These are phyloP conservation scores for Dendrocincla fuliginosa DNA, from an alignment of 2,797 vertebrate species.

Conservation along the genomic window DNA sequence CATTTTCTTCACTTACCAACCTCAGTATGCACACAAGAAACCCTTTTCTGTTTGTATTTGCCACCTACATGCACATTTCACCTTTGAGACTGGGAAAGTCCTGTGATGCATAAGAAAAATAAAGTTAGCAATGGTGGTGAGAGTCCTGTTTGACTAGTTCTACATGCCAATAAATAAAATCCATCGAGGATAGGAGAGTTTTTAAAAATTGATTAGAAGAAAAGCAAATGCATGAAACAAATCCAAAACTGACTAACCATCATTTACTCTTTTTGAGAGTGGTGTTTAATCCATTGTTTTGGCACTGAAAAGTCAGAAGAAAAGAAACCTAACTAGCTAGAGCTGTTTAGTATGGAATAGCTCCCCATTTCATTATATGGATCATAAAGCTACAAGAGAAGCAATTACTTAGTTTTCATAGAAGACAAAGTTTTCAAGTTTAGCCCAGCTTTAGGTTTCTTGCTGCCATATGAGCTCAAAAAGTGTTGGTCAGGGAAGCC, in stretches of 20 bases:
- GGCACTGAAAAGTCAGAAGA: not conserved
- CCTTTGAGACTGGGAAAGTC: not conserved
- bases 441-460: not conserved
- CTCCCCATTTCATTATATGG: not conserved
- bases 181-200: not conserved
- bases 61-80: not conserved
- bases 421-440: not conserved
- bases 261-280: not conserved
- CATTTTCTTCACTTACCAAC: not conserved
- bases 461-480: not conserved
- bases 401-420: not conserved
- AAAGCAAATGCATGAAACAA: not conserved
- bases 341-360: not conserved
- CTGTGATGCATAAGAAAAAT: not conserved
- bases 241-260: not conserved
- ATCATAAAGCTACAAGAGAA: not conserved
- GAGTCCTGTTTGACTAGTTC: not conserved
- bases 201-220: not conserved
- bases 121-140: not conserved
- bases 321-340: not conserved
- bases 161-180: not conserved
- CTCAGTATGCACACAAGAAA: not conserved
- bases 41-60: not conserved
- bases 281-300: not conserved
- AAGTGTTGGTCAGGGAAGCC: not conserved